Evolutionary conservation across 2,888 invertebrate species (phyloP), one percentile per base, ranked within the genome.

Genomic region (Atrina japonica): DNA sequence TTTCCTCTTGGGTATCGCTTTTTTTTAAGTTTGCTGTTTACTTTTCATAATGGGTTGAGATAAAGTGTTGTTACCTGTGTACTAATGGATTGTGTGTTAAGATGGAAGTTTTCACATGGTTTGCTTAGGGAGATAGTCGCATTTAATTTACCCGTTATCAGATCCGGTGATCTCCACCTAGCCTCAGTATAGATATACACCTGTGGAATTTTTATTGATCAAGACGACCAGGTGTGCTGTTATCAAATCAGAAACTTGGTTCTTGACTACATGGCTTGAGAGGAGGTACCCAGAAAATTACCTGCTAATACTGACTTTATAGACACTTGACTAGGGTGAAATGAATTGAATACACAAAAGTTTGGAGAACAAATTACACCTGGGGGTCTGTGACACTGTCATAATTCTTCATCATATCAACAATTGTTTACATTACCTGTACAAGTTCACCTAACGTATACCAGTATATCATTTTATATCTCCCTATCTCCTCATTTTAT

Each of bases 91-190:
- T 65, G 53, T n/a, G 29, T 29, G 43, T 65, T 43, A 53, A 65
- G 40, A 27, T 49, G 50, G 40, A 29, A 41, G 53, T 65, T 53
- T 65, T 65, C 40, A 27, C 43, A 55, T 11, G 21, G 45, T 65
- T 65, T 65, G 65, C 43, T 65, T 65, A 25, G n/a, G 50, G 30
- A 55, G 65, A 65, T 65, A 65, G 65, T 16, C 40, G 30, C 53
- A 65, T 65, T 65, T 55, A 65, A 53, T 64, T 64, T 64, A 35
- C 21, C 55, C 55, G 43, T 65, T 65, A 65, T 65, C 58, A 21
- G 11, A 23, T 23, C 58, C 40, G 35, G 6, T 40, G 61, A 61
- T 61, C 61, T 61, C 61, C 61, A 61, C 61, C 61, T 45, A 43
- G 50, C 14, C 29, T 45, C 49, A 27, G 29, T 35, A 35, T 35